Evolutionary conservation across 1,140 invertebrate species (phyloP).

Genomic region (Chlorops oryzae): DNA sequence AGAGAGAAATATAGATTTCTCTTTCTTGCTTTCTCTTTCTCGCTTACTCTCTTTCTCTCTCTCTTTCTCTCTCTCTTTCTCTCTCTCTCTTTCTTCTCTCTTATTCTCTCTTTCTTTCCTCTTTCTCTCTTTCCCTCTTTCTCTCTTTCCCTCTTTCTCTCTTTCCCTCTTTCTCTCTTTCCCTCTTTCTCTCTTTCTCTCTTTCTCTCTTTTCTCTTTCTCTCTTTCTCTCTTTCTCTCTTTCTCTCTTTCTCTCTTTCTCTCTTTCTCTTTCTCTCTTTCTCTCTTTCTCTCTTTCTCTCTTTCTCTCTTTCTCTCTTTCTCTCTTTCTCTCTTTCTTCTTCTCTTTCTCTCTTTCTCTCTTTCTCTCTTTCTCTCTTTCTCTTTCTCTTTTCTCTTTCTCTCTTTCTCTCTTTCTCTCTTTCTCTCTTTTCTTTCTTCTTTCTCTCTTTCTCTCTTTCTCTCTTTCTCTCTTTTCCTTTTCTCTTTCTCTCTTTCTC

Average conservation of each 20-base stretch:
- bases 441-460: not conserved
- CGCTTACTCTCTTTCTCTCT: not conserved
- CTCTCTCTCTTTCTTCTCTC: not conserved
- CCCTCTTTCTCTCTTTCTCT: not conserved
- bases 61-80: not conserved
- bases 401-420: not conserved
- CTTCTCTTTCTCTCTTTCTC: not conserved
- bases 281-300: not conserved
- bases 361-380: not conserved
- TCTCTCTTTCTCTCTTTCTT: not conserved
- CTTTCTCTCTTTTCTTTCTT: not conserved
- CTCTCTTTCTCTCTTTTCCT: not conserved
- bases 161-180: not conserved
- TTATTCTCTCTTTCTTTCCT: not conserved
- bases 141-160: not conserved
- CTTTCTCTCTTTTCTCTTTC: not conserved
- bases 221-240: not conserved
- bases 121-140: not conserved
- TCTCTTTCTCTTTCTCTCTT: not conserved
- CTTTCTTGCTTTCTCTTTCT: not conserved
- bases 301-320: not conserved
- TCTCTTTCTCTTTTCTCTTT: not conserved
- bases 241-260: not conserved
- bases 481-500: not conserved
- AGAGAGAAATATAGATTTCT: not conserved